These are phyloP conservation scores for Phocoena phocoena DNA, from an alignment of 2,113 vertebrate species.

Conservation along the genomic window DNA sequence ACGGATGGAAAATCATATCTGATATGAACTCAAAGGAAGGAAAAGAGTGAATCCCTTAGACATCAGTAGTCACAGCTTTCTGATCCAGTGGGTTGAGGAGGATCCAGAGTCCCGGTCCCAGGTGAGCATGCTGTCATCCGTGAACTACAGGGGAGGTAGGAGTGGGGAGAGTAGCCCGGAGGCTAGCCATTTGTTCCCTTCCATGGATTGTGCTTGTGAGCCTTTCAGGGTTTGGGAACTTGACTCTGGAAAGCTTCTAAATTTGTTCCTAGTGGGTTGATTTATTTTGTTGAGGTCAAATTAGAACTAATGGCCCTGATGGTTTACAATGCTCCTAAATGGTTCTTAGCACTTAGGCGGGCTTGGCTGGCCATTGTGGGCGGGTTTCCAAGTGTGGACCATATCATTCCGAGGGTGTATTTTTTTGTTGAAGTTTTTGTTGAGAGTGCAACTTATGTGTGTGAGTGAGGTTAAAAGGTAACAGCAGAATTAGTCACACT, in stretches of 20 bases:
- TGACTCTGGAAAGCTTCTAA: constrained; percentile 78
- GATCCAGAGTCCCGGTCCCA: rapidly evolving
- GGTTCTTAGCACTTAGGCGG: constrained; percentile 80
- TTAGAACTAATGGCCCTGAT: constrained; percentile 80
- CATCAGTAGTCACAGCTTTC: neutral
- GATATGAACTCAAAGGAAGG: neutral
- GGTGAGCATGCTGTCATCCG: rapidly evolving
- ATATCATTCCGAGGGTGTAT: constrained; percentile 39
- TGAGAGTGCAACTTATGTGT: neutral
- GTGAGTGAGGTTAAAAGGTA: constrained; percentile 47
- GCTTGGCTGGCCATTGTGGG: constrained; percentile 61
- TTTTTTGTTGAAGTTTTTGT: constrained; percentile 42
- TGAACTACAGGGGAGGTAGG: neutral
- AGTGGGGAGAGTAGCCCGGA: neutral
- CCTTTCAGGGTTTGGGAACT: constrained; percentile 60
- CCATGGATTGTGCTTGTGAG: neutral
- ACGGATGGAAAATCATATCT: neutral
- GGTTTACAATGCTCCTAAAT: constrained; percentile 79
- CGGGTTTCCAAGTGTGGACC: constrained; percentile 69
- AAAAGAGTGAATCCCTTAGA: neutral
- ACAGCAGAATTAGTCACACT: neutral
- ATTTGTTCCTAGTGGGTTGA: constrained; percentile 74
- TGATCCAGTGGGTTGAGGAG: neutral
- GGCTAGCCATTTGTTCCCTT: neutral
- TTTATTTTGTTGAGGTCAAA: constrained; percentile 80